These are phyloP conservation scores for Epinotia ramella DNA, from an alignment of 2,888 invertebrate species.

Conservation along the genomic window DNA sequence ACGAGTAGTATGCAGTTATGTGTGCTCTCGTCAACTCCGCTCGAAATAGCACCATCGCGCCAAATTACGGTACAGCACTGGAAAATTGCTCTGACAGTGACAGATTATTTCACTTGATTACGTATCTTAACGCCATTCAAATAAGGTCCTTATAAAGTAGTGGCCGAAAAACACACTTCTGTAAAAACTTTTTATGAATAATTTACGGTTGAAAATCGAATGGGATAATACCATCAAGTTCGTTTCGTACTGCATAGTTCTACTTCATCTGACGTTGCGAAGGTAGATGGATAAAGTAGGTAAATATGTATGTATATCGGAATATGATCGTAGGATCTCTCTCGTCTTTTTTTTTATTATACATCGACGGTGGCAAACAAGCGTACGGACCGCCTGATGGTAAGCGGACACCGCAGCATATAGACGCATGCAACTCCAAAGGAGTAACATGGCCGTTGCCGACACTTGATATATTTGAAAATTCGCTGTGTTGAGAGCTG, in stretches of 20 bases:
- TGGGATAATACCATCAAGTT: background rate
- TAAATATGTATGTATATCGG: background rate
- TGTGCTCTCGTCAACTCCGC: slow-evolving; percentile 22
- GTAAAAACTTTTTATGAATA: background rate
- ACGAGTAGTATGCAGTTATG: slow-evolving; percentile 21
- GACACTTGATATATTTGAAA: too few species aligned
- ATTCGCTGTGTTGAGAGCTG: too few species aligned
- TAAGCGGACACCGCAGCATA: too few species aligned
- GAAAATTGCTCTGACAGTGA: background rate
- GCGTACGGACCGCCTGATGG: too few species aligned
- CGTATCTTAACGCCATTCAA: background rate
- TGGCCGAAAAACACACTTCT: background rate
- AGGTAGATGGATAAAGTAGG: background rate
- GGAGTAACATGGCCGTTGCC: too few species aligned
- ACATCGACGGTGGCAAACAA: too few species aligned
- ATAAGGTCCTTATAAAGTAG: background rate
- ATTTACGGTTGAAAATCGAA: background rate
- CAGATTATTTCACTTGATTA: background rate
- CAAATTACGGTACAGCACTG: background rate
- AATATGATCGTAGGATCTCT: too few species aligned
- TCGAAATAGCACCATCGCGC: slow-evolving; percentile 23
- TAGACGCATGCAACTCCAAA: too few species aligned
- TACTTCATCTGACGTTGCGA: background rate
- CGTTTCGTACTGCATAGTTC: background rate
- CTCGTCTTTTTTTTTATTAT: too few species aligned